phyloP scores from a whole-genome alignment of 2,113 vertebrate genomes.

The Microcebus ravelobensis region DNA sequence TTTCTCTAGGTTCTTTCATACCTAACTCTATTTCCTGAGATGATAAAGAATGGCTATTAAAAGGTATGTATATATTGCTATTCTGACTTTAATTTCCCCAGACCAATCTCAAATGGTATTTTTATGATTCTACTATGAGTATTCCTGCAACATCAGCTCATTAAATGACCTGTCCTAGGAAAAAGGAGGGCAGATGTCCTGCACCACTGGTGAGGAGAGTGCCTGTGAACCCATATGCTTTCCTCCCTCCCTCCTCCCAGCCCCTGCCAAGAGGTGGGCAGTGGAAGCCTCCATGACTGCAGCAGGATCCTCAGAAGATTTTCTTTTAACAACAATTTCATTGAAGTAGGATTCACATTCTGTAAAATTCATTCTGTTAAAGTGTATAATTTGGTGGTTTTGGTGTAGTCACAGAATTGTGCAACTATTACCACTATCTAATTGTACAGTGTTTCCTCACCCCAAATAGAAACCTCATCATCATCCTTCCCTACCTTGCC shows the following conservation, averaged over 20 bases:
- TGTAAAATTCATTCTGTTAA: not conserved
- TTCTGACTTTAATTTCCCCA: constrained; percentile 2
- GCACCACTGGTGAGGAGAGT: not conserved
- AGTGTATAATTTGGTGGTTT: not conserved
- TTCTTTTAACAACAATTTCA: not conserved
- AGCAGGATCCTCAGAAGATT: not conserved
- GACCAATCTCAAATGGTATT: not conserved
- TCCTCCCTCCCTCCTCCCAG: too few species aligned
- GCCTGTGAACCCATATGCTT: not conserved
- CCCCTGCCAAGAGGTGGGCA: not conserved
- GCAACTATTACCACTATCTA: not conserved
- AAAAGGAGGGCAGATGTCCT: not conserved
- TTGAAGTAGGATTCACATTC: not conserved
- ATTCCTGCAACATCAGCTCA: not conserved
- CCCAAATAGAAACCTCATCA: not conserved
- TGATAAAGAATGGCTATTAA: not conserved
- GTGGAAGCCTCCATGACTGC: not conserved
- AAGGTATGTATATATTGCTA: not conserved
- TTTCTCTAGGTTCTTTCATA: not conserved
- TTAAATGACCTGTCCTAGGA: not conserved
- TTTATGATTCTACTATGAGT: not conserved
- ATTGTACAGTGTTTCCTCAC: not conserved
- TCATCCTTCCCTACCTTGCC: not conserved
- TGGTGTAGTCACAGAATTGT: not conserved
- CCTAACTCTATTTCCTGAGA: not conserved